These are phyloP conservation scores for Dolichopus griseipennis DNA, from an alignment of 2,888 invertebrate species.

Conservation along the genomic window DNA sequence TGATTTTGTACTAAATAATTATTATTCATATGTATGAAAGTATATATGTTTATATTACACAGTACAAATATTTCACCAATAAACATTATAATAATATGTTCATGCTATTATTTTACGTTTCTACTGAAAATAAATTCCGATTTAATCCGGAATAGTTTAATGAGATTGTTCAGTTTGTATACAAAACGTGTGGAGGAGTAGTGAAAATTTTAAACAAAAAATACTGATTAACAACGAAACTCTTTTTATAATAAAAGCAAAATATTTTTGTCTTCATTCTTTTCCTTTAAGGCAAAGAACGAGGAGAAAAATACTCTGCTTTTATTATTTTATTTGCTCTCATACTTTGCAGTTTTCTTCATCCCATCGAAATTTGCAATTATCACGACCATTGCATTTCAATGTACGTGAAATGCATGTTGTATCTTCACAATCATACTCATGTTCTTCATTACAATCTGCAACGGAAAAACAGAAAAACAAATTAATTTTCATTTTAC, in stretches of 20 bases:
- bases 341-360: constrained; percentile 52
- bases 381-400: constrained; percentile 62
- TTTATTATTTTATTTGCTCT: constrained; percentile 13
- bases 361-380: constrained; percentile 78
- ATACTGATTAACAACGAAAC: neutral
- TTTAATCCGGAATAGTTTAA: too few relatives aligned
- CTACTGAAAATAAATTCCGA: too few relatives aligned
- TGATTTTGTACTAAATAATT: too few relatives aligned
- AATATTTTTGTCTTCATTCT: neutral
- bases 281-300: neutral
- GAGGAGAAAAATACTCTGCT: neutral
- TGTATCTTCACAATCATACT: constrained; percentile 80
- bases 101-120: too few relatives aligned
- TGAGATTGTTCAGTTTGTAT: too few relatives aligned
- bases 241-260: neutral
- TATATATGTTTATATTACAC: too few relatives aligned
- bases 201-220: too few relatives aligned
- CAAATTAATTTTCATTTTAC: too few relatives aligned
- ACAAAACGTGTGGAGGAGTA: too few relatives aligned
- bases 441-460: constrained; percentile 49
- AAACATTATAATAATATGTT: too few relatives aligned
- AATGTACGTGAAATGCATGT: constrained; percentile 68
- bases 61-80: too few relatives aligned
- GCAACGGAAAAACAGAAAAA: neutral
- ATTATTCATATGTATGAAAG: too few relatives aligned